Percentiles rank a stretch among this genome's conserved stretches.
These are phyloP conservation scores for Thamnophis sirtalis DNA, from an alignment of 2,113 vertebrate genomes.

Conservation along the genomic window DNA sequence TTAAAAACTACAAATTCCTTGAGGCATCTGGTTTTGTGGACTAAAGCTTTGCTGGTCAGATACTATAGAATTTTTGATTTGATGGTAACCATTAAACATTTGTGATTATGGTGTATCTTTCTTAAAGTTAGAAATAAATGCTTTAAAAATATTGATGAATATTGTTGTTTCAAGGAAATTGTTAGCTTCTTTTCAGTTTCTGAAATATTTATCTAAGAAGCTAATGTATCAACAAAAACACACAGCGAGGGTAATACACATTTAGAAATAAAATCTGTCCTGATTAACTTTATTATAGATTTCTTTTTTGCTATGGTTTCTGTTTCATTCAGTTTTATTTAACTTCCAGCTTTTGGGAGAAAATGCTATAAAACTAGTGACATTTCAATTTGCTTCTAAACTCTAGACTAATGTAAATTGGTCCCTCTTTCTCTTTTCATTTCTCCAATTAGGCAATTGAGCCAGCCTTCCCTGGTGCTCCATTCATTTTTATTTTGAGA, in stretches of 20 bases:
- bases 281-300: not conserved
- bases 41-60: not conserved
- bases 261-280: not conserved
- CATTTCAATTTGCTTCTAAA: slow-evolving; percentile 17
- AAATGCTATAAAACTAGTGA: slow-evolving; percentile 5
- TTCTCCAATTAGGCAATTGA: not conserved
- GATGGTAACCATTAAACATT: not conserved
- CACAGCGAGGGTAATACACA: not conserved
- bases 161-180: not conserved
- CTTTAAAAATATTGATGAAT: not conserved
- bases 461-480: not conserved
- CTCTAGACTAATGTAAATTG: not conserved
- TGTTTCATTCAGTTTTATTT: slow-evolving; percentile 21
- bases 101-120: not conserved
- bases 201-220: not conserved
- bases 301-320: not conserved
- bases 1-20: not conserved
- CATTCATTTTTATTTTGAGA: not conserved
- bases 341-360: not conserved
- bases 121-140: not conserved
- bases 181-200: not conserved
- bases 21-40: slow-evolving; percentile 3
- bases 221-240: not conserved
- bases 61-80: not conserved
- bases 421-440: not conserved